Evolutionary conservation across 2,113 vertebrate genomes (phyloP), one percentile per base, ranked within the genome.

Genomic region (Procapra przewalskii): DNA sequence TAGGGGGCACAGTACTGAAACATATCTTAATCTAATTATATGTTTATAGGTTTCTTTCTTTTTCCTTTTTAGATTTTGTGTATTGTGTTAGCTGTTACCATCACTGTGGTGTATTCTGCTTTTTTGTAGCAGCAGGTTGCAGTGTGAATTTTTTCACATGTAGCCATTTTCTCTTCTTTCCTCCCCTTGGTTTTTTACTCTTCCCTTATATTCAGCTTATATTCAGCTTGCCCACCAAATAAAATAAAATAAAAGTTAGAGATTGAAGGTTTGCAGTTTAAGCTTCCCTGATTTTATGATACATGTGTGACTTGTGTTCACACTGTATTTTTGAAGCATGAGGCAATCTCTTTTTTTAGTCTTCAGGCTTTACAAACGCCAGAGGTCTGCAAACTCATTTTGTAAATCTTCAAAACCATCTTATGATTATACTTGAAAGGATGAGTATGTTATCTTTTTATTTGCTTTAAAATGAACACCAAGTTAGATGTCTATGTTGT

Each of bases 181-280:
- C 17, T 81, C 8, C 14, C 17, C 23, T 71, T 87, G 25, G 17
- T 29, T 79, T 90, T 94, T 92, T 91, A 60, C 13, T 33, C 12
- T 96, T 88, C 21, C 21, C 10, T 89, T 96, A 59, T 71, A 43
- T 88, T 91, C 71, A 97, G 59, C 10, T 89, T 96, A 59, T 71
- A 43, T 88, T 91, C 71, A 97, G 59, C 33, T 59, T 92, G 11
- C 5, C 45, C 31, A 89, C 85, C 81, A 97, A 95, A 93, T 25
- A 95, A 97, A 67, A 80, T 52, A 36, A 91, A 93, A 27, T 94
- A 54, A 96, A 97, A 95, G 36, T 94, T 96, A 79, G 50, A 92
- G 3, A 89, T 79, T 71, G 31, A 96, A 92, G 50, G 16, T 91
- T 96, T 97, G 9, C 67, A 82, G 36, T 87, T 95, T 77, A 81